Base-by-base conservation (phyloP, 1,140 invertebrate species). In the Antheraea mylitta region DNA sequence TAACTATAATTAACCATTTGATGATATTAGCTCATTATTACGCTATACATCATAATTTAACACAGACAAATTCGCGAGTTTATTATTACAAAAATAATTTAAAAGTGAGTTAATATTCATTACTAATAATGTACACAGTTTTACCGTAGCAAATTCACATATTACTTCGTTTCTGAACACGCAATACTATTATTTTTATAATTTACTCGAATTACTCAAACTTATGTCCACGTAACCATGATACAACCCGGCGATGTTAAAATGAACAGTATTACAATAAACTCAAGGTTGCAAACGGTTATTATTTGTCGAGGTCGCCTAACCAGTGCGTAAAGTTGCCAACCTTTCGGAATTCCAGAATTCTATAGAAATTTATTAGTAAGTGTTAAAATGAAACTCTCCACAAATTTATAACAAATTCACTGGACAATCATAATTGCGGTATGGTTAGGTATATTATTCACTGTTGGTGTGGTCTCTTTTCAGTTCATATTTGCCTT, bases 171-270 rank as follows among this genome's bases (percentile, higher is more conserved):
- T 79, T 77, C 69, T 64, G 70, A 76, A 79, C 82, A 87, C 79
- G 79, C 79, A 83, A 84, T 80, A 83, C 82, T 82, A 83, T 83
- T 86, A 80, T 80, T 76, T 77, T 82, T 86, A 89, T 87, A 53
- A 53, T 53, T 16, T 53, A 53, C 45, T 53, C 16, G 11, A 53
- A 53, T 87, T 89, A 86, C 79, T 85, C 72, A 79, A 87, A 86
- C 82, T 86, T 84, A 82, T 80, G 80, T 85, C 80, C 82, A 76
- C 73, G 66, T 62, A 74, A 61, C 67, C 30, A 37, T 30, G 53
- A 22, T 42, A 48, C n/a, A 18, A 10, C 11, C 3, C 10, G 45
- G 58, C 16, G 45, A 66, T 58, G n/a, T 66, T 71, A 63, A 64
- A 74, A 67, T 63, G 42, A n/a, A 58, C 18, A 16, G 30, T 58